These are phyloP conservation scores for Asbolus verrucosus DNA, from an alignment of 1,140 invertebrate genomes.

Conservation along the genomic window DNA sequence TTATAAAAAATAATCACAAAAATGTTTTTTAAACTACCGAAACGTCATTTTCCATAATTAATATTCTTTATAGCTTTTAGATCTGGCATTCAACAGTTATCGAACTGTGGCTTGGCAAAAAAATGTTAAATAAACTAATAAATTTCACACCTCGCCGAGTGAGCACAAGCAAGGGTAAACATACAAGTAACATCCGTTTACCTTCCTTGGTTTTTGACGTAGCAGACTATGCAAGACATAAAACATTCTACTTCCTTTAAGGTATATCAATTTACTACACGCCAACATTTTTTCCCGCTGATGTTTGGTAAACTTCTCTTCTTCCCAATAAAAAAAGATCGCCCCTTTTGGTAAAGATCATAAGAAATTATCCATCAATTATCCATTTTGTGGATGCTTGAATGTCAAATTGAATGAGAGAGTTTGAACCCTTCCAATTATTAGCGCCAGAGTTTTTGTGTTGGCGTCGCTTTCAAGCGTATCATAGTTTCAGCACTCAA, in stretches of 20 bases:
- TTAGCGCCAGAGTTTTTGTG: constrained; percentile 19
- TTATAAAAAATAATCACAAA: too few relatives aligned
- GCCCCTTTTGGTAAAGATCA: not conserved
- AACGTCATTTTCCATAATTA: too few relatives aligned
- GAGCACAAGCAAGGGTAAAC: constrained; percentile 18
- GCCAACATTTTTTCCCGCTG: not conserved
- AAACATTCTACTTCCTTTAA: constrained; percentile 19
- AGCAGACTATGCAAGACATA: too few relatives aligned
- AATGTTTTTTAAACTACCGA: constrained; percentile 2
- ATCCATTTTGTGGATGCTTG: constrained; percentile 18
- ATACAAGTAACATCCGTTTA: constrained; percentile 7
- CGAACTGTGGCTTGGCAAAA: not conserved
- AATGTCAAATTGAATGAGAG: constrained; percentile 23
- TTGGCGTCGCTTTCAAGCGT: not conserved
- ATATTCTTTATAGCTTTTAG: too few relatives aligned
- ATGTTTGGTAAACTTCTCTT: not conserved
- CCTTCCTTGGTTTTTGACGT: not conserved
- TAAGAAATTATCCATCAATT: constrained; percentile 27
- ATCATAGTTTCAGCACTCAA: constrained; percentile 16
- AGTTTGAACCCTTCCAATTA: constrained; percentile 32
- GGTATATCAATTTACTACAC: constrained; percentile 23
- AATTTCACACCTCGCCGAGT: not conserved
- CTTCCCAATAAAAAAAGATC: not conserved
- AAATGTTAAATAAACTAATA: constrained; percentile 14
- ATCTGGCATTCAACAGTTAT: too few relatives aligned